Evolutionary conservation across 2,113 vertebrate species (phyloP), one percentile per base, ranked within the genome.

Genomic region (Glareola pratincola): DNA sequence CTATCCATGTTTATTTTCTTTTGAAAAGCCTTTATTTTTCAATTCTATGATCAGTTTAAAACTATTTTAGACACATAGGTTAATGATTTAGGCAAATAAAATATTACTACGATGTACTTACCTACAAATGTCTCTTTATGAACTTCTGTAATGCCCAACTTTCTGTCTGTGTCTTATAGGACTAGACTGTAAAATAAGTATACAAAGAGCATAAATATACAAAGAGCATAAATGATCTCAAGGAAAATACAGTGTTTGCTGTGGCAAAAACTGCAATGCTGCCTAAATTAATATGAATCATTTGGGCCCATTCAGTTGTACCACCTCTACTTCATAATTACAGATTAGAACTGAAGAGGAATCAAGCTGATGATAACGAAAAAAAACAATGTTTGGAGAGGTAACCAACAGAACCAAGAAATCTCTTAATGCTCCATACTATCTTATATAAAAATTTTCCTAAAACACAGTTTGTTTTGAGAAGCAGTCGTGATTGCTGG

Each of bases 251-350:
- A 13, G 21, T 74, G 94, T 89, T 96, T 24, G 3, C 81, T 92
- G 47, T 96, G 71, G 77, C 90, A 97, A 93, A 93, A 71, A 71
- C 78, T 87, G 56, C 69, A 78, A 72, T 91, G 81, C 27, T 94
- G 79, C 62, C 68, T 83, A 45, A 11, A 85, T 72, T 64, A 82
- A 24, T 41, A 96, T 51, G 39, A 86, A 95, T 79, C 54, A 72
- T 94, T 95, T 94, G 48, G 41, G 72, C 14, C 45, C 34, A 56
- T 92, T 94, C 85, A 90, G 43, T 94, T 92, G 48, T n/a, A 80
- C 64, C 51, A 57, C 86, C 59, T 91, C 71, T 95, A 91, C 92
- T 97, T 97, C 79, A 84, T 86, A 95, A 93, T 92, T 97, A 96
- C 71, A 94, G 57, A 80, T 54, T 90, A 84, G 81, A 97, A 97